Percentiles rank a stretch among this genome's conserved stretches.
phyloP scores from a whole-genome alignment of 2,888 invertebrate species.

The Neoaliturus tenellus region DNA sequence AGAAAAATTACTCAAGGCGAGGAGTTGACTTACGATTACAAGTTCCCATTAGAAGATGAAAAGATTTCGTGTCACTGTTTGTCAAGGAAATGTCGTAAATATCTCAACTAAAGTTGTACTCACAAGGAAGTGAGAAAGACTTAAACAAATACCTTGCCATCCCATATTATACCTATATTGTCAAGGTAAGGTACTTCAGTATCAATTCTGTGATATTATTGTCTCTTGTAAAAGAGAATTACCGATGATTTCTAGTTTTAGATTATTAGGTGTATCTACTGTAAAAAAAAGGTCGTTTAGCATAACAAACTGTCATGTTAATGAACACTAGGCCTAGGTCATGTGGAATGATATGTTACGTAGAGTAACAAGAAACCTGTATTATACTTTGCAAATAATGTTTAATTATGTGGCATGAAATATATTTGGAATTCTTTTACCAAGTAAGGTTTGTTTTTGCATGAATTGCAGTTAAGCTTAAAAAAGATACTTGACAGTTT shows the following conservation, averaged over 20 bases:
- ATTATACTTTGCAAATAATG: neutral
- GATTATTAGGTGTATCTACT: neutral
- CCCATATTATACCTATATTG: neutral
- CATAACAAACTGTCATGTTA: neutral
- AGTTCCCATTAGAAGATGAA: conserved; percentile 97
- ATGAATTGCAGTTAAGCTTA: neutral
- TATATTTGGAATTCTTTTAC: neutral
- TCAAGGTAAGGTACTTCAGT: neutral
- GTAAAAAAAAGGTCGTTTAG: neutral
- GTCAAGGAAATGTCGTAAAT: conserved; percentile 94
- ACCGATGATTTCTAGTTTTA: conserved; percentile 19
- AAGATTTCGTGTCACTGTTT: conserved; percentile 98
- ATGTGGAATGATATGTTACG: conserved; percentile 14
- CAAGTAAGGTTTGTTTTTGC: neutral
- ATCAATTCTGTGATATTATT: conserved; percentile 17
- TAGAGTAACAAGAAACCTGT: neutral
- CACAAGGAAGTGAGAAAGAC: neutral
- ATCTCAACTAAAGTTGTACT: conserved; percentile 81
- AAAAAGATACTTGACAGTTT: neutral
- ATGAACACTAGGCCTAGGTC: neutral
- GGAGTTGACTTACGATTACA: conserved; percentile 98
- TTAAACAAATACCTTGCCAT: neutral
- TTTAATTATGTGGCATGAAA: neutral
- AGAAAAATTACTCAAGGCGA: conserved; percentile 93
- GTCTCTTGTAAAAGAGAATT: conserved; percentile 19